phyloP scores from a whole-genome alignment of 2,888 invertebrate species.

The Tenthredo distinguenda region DNA sequence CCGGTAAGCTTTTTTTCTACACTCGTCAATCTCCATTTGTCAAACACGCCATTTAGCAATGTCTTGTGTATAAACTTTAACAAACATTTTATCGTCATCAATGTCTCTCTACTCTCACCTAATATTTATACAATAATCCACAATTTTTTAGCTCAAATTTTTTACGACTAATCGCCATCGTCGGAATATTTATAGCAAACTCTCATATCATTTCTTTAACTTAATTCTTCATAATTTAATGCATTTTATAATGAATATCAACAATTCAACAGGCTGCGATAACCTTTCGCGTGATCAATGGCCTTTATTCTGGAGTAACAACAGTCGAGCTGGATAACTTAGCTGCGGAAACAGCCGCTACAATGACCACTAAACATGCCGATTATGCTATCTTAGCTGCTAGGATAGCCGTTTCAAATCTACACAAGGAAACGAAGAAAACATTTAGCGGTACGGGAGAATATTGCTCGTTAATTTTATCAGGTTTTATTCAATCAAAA shows the following conservation, averaged over 20 bases:
- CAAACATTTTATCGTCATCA: conserved; percentile 41
- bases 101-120: background rate
- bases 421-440: conserved; percentile 99
- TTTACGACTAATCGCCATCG: background rate
- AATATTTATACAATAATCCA: background rate
- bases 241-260: background rate
- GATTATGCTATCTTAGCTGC: conserved; percentile 96
- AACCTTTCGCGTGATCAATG: conserved; percentile 95
- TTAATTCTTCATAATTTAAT: background rate
- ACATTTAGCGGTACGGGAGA: conserved; percentile 87
- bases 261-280: conserved; percentile 84
- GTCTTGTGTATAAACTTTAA: background rate
- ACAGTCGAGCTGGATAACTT: conserved; percentile 98
- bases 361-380: conserved; percentile 97
- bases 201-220: background rate
- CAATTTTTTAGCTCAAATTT: background rate
- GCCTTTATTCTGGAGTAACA: conserved; percentile 97
- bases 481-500: background rate
- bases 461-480: background rate
- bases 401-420: conserved; percentile 96
- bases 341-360: conserved; percentile 99
- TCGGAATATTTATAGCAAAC: background rate
- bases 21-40: conserved; percentile 23
- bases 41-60: background rate
- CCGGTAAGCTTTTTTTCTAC: conserved; percentile 85